A percentile compares a stretch with the other conserved stretches of the same genome.
phyloP scores from a whole-genome alignment of 2,888 invertebrate species.

The Xylophagus ater region DNA sequence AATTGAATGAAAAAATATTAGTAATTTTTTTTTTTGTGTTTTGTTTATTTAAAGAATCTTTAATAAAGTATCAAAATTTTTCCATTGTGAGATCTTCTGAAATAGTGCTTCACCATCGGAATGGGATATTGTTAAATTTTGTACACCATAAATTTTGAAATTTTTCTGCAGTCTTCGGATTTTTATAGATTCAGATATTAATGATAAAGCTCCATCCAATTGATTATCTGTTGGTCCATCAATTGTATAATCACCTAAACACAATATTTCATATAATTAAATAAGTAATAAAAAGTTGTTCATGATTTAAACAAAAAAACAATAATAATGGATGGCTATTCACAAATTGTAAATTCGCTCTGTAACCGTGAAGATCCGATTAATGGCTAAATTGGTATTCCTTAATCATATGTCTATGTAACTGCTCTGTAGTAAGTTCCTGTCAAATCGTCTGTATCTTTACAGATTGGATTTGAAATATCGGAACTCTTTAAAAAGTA shows the following conservation, averaged over 20 bases:
- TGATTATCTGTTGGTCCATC: constrained; percentile 22
- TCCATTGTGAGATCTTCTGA: constrained; percentile 23
- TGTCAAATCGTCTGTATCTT: too few relatives aligned
- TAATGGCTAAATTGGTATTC: too few relatives aligned
- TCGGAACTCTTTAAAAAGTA: too few relatives aligned
- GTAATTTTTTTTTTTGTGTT: neutral
- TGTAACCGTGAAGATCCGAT: too few relatives aligned
- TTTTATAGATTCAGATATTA: constrained; percentile 27
- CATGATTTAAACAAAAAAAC: too few relatives aligned
- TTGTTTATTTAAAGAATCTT: constrained; percentile 15
- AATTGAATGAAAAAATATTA: neutral
- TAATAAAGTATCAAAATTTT: constrained; percentile 21
- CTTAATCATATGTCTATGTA: too few relatives aligned
- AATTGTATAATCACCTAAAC: constrained; percentile 27
- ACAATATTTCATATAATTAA: too few relatives aligned
- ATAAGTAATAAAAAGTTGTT: too few relatives aligned
- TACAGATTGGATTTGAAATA: too few relatives aligned
- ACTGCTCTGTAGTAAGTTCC: too few relatives aligned
- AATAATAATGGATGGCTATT: too few relatives aligned
- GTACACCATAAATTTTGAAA: constrained; percentile 20
- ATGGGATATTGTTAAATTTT: constrained; percentile 19
- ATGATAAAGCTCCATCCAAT: constrained; percentile 20
- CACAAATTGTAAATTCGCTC: too few relatives aligned
- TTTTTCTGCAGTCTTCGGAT: constrained; percentile 23
- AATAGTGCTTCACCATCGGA: constrained; percentile 23